These are phyloP conservation scores for Synergus laeviventris DNA, from an alignment of 2,888 invertebrate genomes.

Conservation along the genomic window DNA sequence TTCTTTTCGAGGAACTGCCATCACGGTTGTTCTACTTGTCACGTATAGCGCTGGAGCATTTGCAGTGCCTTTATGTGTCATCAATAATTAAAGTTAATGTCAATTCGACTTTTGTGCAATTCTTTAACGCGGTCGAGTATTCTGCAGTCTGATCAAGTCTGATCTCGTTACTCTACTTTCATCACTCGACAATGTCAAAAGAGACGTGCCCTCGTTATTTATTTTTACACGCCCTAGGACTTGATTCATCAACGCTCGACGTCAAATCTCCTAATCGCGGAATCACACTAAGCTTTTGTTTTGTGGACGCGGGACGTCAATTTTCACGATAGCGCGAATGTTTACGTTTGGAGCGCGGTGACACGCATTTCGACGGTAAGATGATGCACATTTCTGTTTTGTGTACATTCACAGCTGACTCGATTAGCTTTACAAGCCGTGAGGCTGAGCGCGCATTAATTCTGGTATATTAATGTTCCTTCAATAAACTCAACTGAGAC, in stretches of 20 bases:
- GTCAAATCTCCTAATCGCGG: not conserved
- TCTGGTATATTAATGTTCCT: not conserved
- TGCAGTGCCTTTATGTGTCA: conserved; percentile 47
- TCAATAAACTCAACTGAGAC: too few relatives aligned
- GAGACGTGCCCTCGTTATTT: conserved; percentile 41
- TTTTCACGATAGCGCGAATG: conserved; percentile 5
- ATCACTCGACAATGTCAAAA: conserved; percentile 17
- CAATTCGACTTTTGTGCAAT: conserved; percentile 50
- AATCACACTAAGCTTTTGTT: not conserved
- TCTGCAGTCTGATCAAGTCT: conserved; percentile 42
- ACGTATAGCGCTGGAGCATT: conserved; percentile 41
- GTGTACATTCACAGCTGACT: conserved; percentile 36
- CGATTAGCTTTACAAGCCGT: not conserved
- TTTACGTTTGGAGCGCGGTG: conserved; percentile 33
- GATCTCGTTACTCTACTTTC: conserved; percentile 42
- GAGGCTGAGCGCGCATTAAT: not conserved
- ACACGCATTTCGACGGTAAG: conserved; percentile 26
- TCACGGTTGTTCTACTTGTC: conserved; percentile 44
- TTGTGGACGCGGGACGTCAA: not conserved
- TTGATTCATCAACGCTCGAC: conserved; percentile 16
- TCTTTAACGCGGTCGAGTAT: conserved; percentile 25
- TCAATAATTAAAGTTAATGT: conserved; percentile 54
- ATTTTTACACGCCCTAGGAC: conserved; percentile 29
- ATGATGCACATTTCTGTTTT: conserved; percentile 36
- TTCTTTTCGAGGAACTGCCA: conserved; percentile 4